phyloP scores from a whole-genome alignment of 2,797 vertebrate genomes.

The Okamejei kenojei region DNA sequence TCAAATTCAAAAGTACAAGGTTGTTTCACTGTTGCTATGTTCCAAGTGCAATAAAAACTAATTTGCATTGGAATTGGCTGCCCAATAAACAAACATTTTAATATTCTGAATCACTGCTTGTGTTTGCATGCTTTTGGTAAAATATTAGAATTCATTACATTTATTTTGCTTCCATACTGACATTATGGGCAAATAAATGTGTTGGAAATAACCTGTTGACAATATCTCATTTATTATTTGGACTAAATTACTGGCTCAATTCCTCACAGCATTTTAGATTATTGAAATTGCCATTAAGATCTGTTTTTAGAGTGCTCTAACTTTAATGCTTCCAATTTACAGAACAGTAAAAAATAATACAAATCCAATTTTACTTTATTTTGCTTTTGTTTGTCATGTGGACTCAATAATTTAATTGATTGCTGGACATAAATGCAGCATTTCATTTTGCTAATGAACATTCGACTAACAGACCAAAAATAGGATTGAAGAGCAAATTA shows the following conservation, averaged over 20 bases:
- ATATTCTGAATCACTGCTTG: slow-evolving; percentile 11
- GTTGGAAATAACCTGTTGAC: slow-evolving; percentile 14
- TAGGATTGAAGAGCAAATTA: not conserved
- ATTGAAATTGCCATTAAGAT: not conserved
- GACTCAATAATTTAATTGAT: not conserved
- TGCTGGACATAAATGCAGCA: not conserved
- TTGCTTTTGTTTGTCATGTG: not conserved
- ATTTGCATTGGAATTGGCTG: slow-evolving; percentile 3
- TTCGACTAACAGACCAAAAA: not conserved
- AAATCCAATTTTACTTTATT: not conserved
- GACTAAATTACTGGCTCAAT: not conserved
- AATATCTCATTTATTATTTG: not conserved
- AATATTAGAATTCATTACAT: slow-evolving; percentile 26
- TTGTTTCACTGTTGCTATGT: not conserved
- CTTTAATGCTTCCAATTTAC: not conserved
- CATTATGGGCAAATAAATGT: not conserved
- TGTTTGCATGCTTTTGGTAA: not conserved
- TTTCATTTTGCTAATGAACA: not conserved
- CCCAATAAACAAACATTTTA: slow-evolving; percentile 32
- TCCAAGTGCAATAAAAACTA: slow-evolving; percentile 11
- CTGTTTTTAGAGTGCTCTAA: not conserved
- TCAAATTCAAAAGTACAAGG: not conserved
- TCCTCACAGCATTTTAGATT: not conserved
- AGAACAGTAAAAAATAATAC: not conserved
- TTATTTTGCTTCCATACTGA: slow-evolving; percentile 24